Conservation (phyloP, 1,140 invertebrate genomes). For the Drosophila sechellia region DNA sequence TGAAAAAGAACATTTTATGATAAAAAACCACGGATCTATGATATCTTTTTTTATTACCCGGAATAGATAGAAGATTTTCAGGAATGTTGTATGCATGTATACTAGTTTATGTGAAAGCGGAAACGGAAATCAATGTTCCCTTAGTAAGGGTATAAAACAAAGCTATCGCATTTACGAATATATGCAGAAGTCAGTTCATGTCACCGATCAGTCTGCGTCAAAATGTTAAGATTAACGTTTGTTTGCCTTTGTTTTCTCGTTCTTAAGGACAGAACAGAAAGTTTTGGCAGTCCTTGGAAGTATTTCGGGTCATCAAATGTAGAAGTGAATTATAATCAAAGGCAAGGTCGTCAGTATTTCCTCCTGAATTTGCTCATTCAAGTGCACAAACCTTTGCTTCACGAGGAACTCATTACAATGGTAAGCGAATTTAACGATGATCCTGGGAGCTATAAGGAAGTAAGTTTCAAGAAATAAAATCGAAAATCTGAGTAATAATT, state of each 20-base stretch:
- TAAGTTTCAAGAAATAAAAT: slow-evolving; percentile 3
- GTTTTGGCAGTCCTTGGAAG: slow-evolving; percentile 17
- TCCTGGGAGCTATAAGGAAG: slow-evolving; percentile 44
- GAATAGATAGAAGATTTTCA: no score
- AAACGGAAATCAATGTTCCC: no score
- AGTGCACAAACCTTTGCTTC: slow-evolving; percentile 69
- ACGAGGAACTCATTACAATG: slow-evolving; percentile 64
- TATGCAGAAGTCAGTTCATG: slow-evolving; percentile 1
- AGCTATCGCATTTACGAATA: background rate
- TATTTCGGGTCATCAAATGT: background rate
- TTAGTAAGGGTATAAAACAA: no score
- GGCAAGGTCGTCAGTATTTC: slow-evolving; percentile 54
- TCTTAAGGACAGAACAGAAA: background rate
- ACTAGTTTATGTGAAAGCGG: no score
- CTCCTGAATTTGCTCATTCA: slow-evolving; percentile 67
- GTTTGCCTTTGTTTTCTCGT: slow-evolving; percentile 22
- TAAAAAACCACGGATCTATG: no score
- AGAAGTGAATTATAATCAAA: background rate
- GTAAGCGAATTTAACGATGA: slow-evolving; percentile 77
- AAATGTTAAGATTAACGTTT: slow-evolving; percentile 34
- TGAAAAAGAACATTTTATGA: no score
- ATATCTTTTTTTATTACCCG: no score
- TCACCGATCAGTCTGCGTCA: slow-evolving; percentile 9
- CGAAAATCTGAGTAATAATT: background rate
- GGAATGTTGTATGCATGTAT: no score